phyloP scores from a whole-genome alignment of 2,797 vertebrate species.

The Acipenser oxyrinchus region DNA sequence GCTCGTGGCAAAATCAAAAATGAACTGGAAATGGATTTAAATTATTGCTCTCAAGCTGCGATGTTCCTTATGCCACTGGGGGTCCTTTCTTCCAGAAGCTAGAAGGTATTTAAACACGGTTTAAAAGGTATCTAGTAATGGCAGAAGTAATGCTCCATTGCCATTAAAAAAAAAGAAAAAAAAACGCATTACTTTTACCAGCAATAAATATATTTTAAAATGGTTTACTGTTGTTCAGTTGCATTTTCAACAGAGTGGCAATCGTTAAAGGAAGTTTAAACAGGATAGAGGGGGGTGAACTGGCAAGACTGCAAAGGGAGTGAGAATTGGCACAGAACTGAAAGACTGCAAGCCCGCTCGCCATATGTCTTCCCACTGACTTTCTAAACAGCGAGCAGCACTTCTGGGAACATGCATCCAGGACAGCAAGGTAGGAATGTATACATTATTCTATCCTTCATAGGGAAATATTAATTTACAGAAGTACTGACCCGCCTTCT shows the following conservation, averaged over 20 bases:
- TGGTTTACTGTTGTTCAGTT: neutral
- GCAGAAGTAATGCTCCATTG: constrained; percentile 91
- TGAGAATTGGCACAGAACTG: neutral
- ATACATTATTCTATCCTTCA: no score
- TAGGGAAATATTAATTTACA: no score
- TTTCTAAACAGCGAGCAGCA: neutral
- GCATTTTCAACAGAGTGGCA: neutral
- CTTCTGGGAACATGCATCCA: neutral
- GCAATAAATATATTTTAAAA: neutral
- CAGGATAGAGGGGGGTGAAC: no score
- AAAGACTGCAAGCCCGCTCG: neutral
- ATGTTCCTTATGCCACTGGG: constrained; percentile 87
- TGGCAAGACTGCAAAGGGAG: no score
- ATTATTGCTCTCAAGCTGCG: constrained; percentile 86
- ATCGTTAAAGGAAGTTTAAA: no score
- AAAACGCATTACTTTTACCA: constrained; percentile 27
- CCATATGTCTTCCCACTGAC: neutral
- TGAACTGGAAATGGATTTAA: constrained; percentile 90
- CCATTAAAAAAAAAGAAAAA: constrained; percentile 89
- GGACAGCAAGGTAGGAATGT: neutral
- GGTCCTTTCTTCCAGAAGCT: constrained; percentile 74
- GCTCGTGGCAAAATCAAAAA: constrained; percentile 85
- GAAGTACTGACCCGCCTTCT: no score
- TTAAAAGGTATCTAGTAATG: constrained; percentile 91
- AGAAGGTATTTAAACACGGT: constrained; percentile 87